These are phyloP conservation scores for Celastrina argiolus DNA, from an alignment of 2,888 invertebrate species.

Conservation along the genomic window DNA sequence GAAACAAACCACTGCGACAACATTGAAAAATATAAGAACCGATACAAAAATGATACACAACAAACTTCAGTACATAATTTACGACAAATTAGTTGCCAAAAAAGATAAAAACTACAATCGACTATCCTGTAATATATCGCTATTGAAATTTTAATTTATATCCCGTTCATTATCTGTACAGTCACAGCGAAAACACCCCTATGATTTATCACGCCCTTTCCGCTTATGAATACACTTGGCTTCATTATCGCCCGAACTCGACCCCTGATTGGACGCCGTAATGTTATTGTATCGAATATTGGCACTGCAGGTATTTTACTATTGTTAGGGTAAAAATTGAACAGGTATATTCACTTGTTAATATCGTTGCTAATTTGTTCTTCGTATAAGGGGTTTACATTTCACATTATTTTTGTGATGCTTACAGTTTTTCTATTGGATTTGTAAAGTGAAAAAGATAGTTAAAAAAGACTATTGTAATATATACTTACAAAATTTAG, in stretches of 20 bases:
- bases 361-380: background rate
- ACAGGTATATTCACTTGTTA: background rate
- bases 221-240: slow-evolving; percentile 73
- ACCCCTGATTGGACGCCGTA: slow-evolving; percentile 69
- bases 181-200: slow-evolving; percentile 45
- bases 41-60: no score
- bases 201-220: slow-evolving; percentile 72
- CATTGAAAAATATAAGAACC: no score
- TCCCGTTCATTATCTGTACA: slow-evolving; percentile 40
- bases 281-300: slow-evolving; percentile 54
- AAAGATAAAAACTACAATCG: background rate
- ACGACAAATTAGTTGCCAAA: background rate
- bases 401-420: background rate
- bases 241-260: slow-evolving; percentile 66
- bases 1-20: no score
- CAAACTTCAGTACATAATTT: background rate
- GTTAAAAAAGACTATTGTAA: no score
- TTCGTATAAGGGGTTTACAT: background rate
- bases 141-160: slow-evolving; percentile 41
- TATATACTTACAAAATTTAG: no score
- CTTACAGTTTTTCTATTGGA: background rate
- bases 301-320: slow-evolving; percentile 29
- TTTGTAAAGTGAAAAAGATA: background rate
- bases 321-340: background rate
- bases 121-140: slow-evolving; percentile 34